Conservation (phyloP, 2,888 invertebrate genomes). For the Leptothorax acervorum region DNA sequence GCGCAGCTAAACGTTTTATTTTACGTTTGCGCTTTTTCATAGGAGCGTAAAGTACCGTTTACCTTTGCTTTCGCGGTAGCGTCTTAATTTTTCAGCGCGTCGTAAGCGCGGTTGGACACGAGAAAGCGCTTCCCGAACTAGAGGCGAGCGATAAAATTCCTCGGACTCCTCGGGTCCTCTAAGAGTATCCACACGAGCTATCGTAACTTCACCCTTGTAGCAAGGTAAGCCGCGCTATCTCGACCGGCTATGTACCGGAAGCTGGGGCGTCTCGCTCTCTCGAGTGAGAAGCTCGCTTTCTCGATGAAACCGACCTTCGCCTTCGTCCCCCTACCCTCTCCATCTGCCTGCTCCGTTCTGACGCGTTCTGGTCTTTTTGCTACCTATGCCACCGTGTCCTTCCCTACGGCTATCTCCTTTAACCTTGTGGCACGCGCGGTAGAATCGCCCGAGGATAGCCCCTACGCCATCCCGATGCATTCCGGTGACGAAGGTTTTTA, state of each 20-base stretch:
- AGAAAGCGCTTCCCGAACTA: slow-evolving; percentile 10
- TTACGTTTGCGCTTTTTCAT: neutral
- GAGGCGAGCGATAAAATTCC: slow-evolving; percentile 55
- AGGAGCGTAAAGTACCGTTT: neutral
- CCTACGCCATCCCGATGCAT: slow-evolving; percentile 48
- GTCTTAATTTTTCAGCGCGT: slow-evolving; percentile 38
- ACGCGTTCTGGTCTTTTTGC: slow-evolving; percentile 31
- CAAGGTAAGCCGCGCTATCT: slow-evolving; percentile 49
- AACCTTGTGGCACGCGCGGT: slow-evolving; percentile 57
- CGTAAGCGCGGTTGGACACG: slow-evolving; percentile 8
- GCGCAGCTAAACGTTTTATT: neutral
- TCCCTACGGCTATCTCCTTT: slow-evolving; percentile 50
- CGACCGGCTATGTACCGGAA: slow-evolving; percentile 41
- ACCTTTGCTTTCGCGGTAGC: slow-evolving; percentile 1
- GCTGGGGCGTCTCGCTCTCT: slow-evolving; percentile 37
- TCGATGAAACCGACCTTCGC: slow-evolving; percentile 49
- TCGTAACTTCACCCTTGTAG: slow-evolving; percentile 38
- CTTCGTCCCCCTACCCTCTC: slow-evolving; percentile 22
- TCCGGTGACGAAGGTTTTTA: slow-evolving; percentile 56
- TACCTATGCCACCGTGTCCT: slow-evolving; percentile 31
- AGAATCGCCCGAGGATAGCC: slow-evolving; percentile 48
- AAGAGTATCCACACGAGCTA: slow-evolving; percentile 41
- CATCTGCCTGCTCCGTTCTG: slow-evolving; percentile 11
- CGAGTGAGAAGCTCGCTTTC: slow-evolving; percentile 1
- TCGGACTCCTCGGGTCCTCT: slow-evolving; percentile 14